Conservation (phyloP, 2,888 invertebrate genomes). For the Malacosoma neustria region DNA sequence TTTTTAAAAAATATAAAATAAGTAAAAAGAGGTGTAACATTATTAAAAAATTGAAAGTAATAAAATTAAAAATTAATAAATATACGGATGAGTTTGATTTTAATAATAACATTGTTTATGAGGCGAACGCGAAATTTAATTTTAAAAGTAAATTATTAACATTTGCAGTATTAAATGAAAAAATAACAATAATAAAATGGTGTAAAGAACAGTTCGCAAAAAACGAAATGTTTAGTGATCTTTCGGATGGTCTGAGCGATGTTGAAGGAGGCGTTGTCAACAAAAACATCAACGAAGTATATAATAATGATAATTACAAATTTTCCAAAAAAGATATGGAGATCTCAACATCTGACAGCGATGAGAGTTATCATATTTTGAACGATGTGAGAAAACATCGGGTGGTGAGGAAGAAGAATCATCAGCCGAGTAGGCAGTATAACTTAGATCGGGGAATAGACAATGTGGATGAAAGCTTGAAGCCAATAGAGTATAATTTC, state of each 20-base stretch:
- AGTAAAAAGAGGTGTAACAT: slow-evolving; percentile 11
- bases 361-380: slow-evolving; percentile 36
- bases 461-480: slow-evolving; percentile 50
- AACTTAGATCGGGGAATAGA: slow-evolving; percentile 22
- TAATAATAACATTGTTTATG: slow-evolving; percentile 18
- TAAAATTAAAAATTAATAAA: slow-evolving; percentile 20
- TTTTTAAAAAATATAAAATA: slow-evolving; percentile 27
- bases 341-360: slow-evolving; percentile 48
- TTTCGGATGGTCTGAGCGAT: slow-evolving; percentile 31
- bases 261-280: slow-evolving; percentile 20
- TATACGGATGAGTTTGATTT: slow-evolving; percentile 35
- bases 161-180: slow-evolving; percentile 17
- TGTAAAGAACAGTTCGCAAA: slow-evolving; percentile 19
- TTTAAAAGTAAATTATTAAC: slow-evolving; percentile 34
- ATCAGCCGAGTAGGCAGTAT: slow-evolving; percentile 20
- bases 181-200: slow-evolving; percentile 33
- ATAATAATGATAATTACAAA: slow-evolving; percentile 24
- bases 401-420: slow-evolving; percentile 43
- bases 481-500: slow-evolving; percentile 61
- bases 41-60: slow-evolving; percentile 29
- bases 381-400: slow-evolving; percentile 48
- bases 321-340: slow-evolving; percentile 48
- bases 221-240: slow-evolving; percentile 18
- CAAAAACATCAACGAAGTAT: slow-evolving; percentile 19
- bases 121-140: slow-evolving; percentile 34